These are phyloP conservation scores for Hemibagrus wyckioides DNA, from an alignment of 2,113 vertebrate species.

Conservation along the genomic window DNA sequence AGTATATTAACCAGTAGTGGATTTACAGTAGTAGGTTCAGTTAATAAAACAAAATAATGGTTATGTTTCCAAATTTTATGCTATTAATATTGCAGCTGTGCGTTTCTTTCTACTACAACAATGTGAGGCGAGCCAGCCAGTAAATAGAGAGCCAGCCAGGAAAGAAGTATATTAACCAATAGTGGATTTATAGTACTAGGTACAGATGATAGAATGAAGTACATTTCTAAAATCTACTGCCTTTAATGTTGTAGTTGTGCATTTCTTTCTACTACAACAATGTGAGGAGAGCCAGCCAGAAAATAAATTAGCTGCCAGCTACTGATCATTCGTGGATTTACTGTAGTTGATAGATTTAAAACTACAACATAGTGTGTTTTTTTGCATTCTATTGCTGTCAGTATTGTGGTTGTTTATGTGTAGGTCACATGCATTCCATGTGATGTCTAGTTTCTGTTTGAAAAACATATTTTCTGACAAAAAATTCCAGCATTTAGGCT, in stretches of 20 bases:
- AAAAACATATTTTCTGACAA: not conserved
- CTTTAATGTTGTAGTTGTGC: constrained; percentile 19
- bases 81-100: not conserved
- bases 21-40: not conserved
- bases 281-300: not conserved
- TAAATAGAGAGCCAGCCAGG: not conserved
- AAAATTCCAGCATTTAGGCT: not conserved
- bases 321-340: not conserved
- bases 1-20: not conserved
- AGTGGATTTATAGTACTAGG: too few relatives aligned
- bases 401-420: not conserved
- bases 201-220: too few relatives aligned
- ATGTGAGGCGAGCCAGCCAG: not conserved
- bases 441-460: not conserved
- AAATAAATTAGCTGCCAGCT: not conserved
- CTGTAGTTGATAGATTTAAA: not conserved
- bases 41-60: not conserved
- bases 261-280: constrained; percentile 50
- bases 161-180: too few relatives aligned
- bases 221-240: not conserved
- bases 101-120: constrained; percentile 56
- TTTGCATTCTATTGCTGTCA: not conserved
- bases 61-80: not conserved
- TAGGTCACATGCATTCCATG: not conserved
- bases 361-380: not conserved